Conservation (phyloP, 2,797 vertebrate species). For the Gymnocypris eckloni region DNA sequence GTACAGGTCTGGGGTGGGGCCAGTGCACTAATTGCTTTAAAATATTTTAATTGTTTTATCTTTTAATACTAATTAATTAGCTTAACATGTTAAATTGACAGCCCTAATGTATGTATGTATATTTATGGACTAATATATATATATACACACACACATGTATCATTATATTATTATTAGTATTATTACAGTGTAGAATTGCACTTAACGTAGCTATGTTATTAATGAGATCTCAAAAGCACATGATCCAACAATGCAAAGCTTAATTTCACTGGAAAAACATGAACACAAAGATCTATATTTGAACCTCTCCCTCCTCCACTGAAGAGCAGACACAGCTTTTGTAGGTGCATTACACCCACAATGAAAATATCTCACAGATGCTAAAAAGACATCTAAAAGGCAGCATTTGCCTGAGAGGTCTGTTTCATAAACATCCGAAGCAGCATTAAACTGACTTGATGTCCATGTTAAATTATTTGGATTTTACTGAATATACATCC, state of each 20-base stretch:
- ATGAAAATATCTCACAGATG: constrained; percentile 31
- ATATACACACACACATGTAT: no score
- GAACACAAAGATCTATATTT: constrained; percentile 26
- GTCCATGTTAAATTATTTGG: constrained; percentile 69
- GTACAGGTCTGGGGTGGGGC: no score
- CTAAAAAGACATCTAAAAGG: constrained; percentile 30
- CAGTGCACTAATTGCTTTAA: neutral
- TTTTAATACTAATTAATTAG: no score
- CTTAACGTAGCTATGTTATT: neutral
- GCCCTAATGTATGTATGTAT: no score
- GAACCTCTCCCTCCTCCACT: constrained; percentile 22
- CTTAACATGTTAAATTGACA: no score
- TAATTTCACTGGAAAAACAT: neutral
- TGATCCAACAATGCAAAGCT: neutral
- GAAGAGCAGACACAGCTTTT: constrained; percentile 29
- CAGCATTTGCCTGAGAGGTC: constrained; percentile 54
- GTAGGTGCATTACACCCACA: constrained; percentile 35
- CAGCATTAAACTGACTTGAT: constrained; percentile 68
- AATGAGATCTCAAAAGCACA: neutral
- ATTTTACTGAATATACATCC: constrained; percentile 60
- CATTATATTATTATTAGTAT: neutral
- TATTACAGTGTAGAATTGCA: neutral
- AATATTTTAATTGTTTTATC: no score
- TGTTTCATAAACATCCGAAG: constrained; percentile 64
- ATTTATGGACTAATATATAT: no score